phyloP scores from a whole-genome alignment of 2,797 vertebrate genomes.

The Gymnopithys bicolor region DNA sequence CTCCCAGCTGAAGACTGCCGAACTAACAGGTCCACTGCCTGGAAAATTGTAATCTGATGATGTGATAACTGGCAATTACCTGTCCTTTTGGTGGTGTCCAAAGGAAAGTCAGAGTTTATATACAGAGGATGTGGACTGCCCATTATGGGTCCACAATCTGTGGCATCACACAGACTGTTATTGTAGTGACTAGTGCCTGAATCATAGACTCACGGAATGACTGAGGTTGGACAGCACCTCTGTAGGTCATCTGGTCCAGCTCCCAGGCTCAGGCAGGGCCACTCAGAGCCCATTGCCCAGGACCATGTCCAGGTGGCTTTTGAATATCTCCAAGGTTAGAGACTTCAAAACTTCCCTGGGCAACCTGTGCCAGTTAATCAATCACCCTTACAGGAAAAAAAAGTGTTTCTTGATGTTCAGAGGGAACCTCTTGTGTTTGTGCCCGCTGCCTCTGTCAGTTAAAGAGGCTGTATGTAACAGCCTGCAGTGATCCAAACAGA shows the following conservation, averaged over 20 bases:
- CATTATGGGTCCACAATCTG: background rate
- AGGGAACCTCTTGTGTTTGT: background rate
- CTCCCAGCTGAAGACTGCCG: background rate
- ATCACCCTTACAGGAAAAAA: background rate
- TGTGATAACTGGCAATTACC: background rate
- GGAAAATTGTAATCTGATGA: background rate
- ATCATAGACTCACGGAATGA: background rate
- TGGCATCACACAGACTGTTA: background rate
- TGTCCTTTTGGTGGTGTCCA: background rate
- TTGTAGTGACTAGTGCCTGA: background rate
- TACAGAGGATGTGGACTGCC: background rate
- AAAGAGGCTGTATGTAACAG: background rate
- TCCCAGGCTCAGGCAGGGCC: background rate
- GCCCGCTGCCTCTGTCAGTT: background rate
- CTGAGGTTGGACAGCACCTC: background rate
- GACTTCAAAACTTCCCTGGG: no score
- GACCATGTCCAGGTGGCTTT: background rate
- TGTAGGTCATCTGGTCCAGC: background rate
- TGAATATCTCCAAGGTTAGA: background rate
- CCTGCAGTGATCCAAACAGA: background rate
- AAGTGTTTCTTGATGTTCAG: background rate
- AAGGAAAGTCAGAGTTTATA: background rate
- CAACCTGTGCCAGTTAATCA: background rate
- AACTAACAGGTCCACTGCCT: background rate
- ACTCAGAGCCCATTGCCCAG: background rate